Percentiles rank a stretch among this genome's conserved stretches.
Evolutionary conservation across 2,888 invertebrate genomes (phyloP).

Genomic region (Macrophya annulata): DNA sequence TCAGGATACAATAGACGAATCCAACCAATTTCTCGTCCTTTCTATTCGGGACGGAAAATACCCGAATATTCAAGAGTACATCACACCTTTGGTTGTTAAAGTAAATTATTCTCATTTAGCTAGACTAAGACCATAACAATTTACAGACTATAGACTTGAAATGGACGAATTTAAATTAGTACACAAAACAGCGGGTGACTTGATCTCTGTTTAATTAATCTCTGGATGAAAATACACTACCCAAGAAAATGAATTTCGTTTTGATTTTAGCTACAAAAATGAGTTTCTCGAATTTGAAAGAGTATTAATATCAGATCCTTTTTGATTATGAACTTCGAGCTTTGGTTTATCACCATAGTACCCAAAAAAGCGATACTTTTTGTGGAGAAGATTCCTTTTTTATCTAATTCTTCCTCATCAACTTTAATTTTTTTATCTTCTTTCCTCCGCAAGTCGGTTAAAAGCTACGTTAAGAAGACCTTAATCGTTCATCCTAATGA

Average conservation of each 20-base stretch:
- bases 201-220: neutral
- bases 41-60: neutral
- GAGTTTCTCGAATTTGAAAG: neutral
- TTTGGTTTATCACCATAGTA: no score
- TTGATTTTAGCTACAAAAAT: neutral
- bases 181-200: neutral
- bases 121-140: neutral
- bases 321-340: neutral
- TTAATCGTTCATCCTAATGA: neutral
- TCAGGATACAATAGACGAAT: slow-evolving; percentile 15
- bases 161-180: neutral
- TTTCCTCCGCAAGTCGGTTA: neutral
- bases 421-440: neutral
- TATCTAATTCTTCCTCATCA: neutral
- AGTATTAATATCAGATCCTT: neutral
- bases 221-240: neutral
- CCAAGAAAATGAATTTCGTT: neutral
- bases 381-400: neutral
- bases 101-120: slow-evolving; percentile 31
- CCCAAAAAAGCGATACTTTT: neutral
- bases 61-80: neutral
- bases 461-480: neutral
- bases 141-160: neutral
- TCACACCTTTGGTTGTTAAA: slow-evolving; percentile 8
- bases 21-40: slow-evolving; percentile 4